Base-by-base conservation (phyloP, 2,797 vertebrate species). In the Betta splendens region DNA sequence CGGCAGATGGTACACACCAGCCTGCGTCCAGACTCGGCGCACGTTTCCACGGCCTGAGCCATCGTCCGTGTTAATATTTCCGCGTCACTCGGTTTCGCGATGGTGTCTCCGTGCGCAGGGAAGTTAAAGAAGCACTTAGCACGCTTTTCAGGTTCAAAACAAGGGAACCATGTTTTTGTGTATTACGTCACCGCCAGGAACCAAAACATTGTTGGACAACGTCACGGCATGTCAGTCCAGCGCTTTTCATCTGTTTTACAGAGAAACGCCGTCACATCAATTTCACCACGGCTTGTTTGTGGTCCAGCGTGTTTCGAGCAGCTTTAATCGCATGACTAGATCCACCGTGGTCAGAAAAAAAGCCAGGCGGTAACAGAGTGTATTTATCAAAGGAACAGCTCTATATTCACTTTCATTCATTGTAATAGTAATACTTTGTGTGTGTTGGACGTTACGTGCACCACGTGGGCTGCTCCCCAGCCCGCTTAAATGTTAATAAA, bases 1-100 rank as follows among this genome's bases (percentile, higher is more conserved):
- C 84, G 85, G 84, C 89, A 80, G 90, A 85, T 85, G 88, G 89
- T 94, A 96, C 96, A 89, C 94, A 98, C 96, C 96, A 97, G 94
- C 93, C 91, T 95, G 92, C 95, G 95, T 93, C 95, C 94, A 77
- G 94, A 90, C 83, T 94, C 95, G 77, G 91, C 92, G 87, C 94
- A 92, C 92, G 93, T 89, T 83, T 94, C 96, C 92, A 89, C 94
- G 89, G 91, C 89, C 89, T 90, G 89, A 86, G 92, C 91, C 92
- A 93, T 95, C 92, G 91, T 92, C 91, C 84, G 75, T 83, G 80
- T 68, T 77, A 9, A 83, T 77, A 83, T 89, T 89, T 91, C 43
- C 56, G 75, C 35, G 86, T 80, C 88, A 68, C 79, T 93, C 90
- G 92, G 78, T 89, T 42, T 64, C 67, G 69, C 36, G 12, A 77